Evolutionary conservation across 2,888 invertebrate species (phyloP), one percentile per base, ranked within the genome.

Genomic region (Cephus nigrinus): DNA sequence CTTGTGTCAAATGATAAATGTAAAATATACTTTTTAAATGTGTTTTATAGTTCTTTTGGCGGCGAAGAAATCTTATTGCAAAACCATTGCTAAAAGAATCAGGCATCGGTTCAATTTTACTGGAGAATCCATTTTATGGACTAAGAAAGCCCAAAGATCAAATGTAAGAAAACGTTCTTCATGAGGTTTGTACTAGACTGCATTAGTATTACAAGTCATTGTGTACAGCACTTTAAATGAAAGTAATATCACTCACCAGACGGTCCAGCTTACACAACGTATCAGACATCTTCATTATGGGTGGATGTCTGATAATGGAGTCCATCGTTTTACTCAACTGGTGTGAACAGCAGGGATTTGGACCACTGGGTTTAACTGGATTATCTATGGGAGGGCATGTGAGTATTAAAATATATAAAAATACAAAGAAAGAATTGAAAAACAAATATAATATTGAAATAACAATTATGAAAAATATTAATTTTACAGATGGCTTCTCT

Each of bases 361-460:
- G 98, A 15, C 99, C 99, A 0, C 93, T 99, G 33, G 98, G 98
- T 75, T 94, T 99, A 76, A 98, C 98, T 40, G 99, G 99, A 12
- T 94, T 99, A 77, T 99, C 99, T 36, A 98, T 99, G 98, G 99
- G 99, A 79, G 99, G 99, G 78, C 98, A 98, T 93, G 98, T 98
- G 92, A 94, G 96, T 94, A 80, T 71, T 32, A 30, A 77, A 15
- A 68, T 36, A 75, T 33, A 69, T 73, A 30, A 23, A 69, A 30
- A 75, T n/a, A 69, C 9, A n/a, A 12, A 11, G 32, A 68, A 68
- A 73, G 31, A 4, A 77, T 69, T 76, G 2, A 23, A 9, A 69
- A 23, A 23, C 55, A 55, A 75, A 33, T 75, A 55, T 40, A n/a
- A 69, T 4, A 80, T 35, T 75, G 34, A 69, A 75, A 33, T 55